These are phyloP conservation scores for Lutjanus campechanus DNA, from an alignment of 2,797 vertebrate genomes.

Conservation along the genomic window DNA sequence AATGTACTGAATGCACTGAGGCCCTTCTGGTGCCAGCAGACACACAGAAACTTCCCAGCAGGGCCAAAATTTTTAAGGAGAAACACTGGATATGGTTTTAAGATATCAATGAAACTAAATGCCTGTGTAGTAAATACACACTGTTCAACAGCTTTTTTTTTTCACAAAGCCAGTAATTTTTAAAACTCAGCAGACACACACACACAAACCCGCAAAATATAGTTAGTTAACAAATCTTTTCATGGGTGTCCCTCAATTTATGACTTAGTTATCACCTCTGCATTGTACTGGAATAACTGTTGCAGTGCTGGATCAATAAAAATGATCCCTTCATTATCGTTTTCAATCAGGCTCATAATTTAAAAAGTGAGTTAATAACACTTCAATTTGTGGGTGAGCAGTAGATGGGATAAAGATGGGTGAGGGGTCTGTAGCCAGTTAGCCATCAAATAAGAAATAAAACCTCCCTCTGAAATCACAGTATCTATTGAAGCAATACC, in stretches of 20 bases:
- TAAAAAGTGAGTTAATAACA: conserved; percentile 17
- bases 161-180: neutral
- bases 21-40: no score
- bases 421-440: neutral
- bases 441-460: neutral
- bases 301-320: neutral
- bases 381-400: conserved; percentile 1
- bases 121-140: neutral
- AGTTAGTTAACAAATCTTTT: neutral
- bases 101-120: neutral
- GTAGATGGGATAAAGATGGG: neutral
- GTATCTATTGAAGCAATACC: neutral
- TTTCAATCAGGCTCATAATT: conserved; percentile 12
- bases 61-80: neutral
- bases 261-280: neutral
- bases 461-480: neutral
- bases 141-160: neutral
- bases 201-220: neutral
- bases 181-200: neutral
- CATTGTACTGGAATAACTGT: neutral
- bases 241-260: neutral
- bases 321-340: conserved; percentile 5
- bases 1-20: no score
- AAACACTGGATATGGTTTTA: neutral
- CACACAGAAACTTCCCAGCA: no score